A percentile compares a stretch with the other conserved stretches of the same genome.
These are phyloP conservation scores for Trinectes maculatus DNA, from an alignment of 2,113 vertebrate genomes.

Conservation along the genomic window DNA sequence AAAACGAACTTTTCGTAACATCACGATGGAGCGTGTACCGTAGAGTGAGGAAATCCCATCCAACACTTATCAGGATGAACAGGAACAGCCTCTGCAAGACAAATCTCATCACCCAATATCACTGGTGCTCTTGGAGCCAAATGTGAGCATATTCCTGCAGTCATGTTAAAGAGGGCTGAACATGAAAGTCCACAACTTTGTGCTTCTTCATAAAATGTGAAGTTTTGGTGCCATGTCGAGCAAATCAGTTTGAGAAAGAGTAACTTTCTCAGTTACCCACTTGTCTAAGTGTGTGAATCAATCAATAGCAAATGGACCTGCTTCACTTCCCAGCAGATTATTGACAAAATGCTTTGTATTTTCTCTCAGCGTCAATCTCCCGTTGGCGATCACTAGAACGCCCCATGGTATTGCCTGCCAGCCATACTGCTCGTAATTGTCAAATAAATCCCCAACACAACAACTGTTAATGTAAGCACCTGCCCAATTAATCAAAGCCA, in stretches of 20 bases:
- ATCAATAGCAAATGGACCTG: slow-evolving; percentile 28
- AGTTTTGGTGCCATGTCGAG: background rate
- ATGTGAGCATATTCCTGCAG: background rate
- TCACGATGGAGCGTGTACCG: no score
- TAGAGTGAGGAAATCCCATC: no score
- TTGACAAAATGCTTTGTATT: slow-evolving; percentile 23
- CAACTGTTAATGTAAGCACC: slow-evolving; percentile 58
- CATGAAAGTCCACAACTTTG: background rate
- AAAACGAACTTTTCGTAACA: no score
- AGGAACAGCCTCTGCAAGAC: background rate
- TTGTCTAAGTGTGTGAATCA: slow-evolving; percentile 31
- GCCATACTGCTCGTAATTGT: slow-evolving; percentile 23
- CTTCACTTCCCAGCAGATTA: slow-evolving; percentile 42
- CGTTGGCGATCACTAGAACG: slow-evolving; percentile 12
- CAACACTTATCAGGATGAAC: background rate
- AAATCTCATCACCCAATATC: background rate
- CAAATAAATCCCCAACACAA: slow-evolving; percentile 39
- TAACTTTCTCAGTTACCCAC: slow-evolving; percentile 12
- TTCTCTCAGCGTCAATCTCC: slow-evolving; percentile 12
- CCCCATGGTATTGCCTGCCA: slow-evolving; percentile 5
- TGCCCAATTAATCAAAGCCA: slow-evolving; percentile 63
- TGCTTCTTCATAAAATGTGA: background rate
- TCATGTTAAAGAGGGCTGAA: background rate
- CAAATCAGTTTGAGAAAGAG: background rate
- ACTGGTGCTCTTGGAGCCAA: background rate